Percentiles rank a stretch among this genome's conserved stretches.
phyloP scores from a whole-genome alignment of 2,113 vertebrate genomes.

The Myanophis thanlyinensis region DNA sequence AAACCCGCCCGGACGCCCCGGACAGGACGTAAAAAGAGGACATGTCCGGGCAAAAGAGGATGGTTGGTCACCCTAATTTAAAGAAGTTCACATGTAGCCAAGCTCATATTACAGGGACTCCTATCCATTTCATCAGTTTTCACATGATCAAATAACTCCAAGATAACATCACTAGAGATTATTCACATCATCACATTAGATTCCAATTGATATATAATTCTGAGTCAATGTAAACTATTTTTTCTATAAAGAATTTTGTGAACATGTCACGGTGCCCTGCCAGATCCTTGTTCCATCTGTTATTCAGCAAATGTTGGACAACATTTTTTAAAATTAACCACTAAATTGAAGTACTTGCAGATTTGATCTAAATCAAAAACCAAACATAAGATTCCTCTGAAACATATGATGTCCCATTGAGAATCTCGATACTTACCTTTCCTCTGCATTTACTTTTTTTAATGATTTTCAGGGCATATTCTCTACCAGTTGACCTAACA shows the following conservation, averaged over 20 bases:
- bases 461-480: constrained; percentile 98
- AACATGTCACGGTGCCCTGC: neutral
- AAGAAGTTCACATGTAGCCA: neutral
- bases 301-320: neutral
- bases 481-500: constrained; percentile 86
- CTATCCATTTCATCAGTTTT: neutral
- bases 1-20: no score
- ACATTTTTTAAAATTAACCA: neutral
- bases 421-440: constrained; percentile 79
- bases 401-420: neutral
- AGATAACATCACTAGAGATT: neutral
- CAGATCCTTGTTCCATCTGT: neutral
- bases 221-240: neutral
- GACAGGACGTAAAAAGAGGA: no score
- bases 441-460: constrained; percentile 97
- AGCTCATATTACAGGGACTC: neutral
- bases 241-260: neutral
- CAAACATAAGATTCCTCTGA: neutral
- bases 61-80: no score
- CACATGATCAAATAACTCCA: neutral
- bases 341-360: constrained; percentile 16
- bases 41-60: no score
- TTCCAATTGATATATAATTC: neutral
- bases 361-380: neutral
- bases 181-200: neutral